Evolutionary conservation across 2,113 vertebrate genomes (phyloP).

Genomic region (Thamnaconus septentrionalis): DNA sequence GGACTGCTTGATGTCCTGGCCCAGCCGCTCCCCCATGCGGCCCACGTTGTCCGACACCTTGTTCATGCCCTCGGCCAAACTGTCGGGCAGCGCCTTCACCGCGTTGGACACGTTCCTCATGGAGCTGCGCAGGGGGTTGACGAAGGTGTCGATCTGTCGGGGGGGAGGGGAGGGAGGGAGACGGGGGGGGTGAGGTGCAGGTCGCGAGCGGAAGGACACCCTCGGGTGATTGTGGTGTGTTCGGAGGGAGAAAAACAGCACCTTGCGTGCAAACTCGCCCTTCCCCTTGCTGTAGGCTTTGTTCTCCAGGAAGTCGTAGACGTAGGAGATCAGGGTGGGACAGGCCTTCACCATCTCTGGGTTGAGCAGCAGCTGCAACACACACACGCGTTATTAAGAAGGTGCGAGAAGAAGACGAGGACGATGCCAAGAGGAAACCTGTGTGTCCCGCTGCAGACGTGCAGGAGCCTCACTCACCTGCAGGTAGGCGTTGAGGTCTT

Average conservation of each 20-base stretch:
- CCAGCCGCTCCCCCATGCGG: slow-evolving; percentile 94
- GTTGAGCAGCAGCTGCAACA: slow-evolving; percentile 86
- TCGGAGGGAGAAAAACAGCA: slow-evolving; percentile 53
- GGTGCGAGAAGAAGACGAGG: neutral
- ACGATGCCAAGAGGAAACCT: neutral
- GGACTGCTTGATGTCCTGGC: slow-evolving; percentile 96
- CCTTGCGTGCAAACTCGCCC: slow-evolving; percentile 98
- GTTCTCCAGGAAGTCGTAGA: slow-evolving; percentile 96
- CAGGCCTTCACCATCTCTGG: slow-evolving; percentile 95
- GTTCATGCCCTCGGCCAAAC: slow-evolving; percentile 96
- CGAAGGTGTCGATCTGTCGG: slow-evolving; percentile 95
- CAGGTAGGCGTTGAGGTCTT: slow-evolving; percentile 92
- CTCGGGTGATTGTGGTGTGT: neutral
- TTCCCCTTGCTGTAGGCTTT: slow-evolving; percentile 98
- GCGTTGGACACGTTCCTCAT: slow-evolving; percentile 98
- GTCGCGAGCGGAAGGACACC: too few relatives aligned
- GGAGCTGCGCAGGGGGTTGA: slow-evolving; percentile 97
- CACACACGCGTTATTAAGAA: neutral
- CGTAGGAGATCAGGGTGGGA: slow-evolving; percentile 84
- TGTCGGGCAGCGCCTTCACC: slow-evolving; percentile 96
- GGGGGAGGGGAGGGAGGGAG: neutral
- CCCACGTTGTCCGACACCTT: slow-evolving; percentile 99
- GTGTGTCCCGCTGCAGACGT: too few relatives aligned
- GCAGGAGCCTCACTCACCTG: slow-evolving; percentile 77
- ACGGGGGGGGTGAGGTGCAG: neutral